phyloP scores from a whole-genome alignment of 1,140 invertebrate genomes.

The Nasonia giraulti region DNA sequence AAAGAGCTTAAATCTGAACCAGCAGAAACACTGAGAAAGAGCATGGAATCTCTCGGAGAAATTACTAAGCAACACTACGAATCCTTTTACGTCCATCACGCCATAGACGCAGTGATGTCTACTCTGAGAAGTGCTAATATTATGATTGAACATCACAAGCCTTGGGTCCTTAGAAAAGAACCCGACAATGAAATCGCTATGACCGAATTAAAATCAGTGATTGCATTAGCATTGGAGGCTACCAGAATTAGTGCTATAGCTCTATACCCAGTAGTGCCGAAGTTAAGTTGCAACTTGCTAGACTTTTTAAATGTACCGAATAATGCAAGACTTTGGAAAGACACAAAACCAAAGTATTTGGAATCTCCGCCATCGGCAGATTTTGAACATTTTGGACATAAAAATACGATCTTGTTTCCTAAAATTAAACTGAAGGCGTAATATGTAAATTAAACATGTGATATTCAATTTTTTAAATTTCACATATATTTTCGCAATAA shows the following conservation, averaged over 20 bases:
- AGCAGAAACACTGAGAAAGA: slow-evolving; percentile 77
- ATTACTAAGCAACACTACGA: slow-evolving; percentile 81
- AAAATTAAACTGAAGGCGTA: slow-evolving; percentile 50
- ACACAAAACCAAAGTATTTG: slow-evolving; percentile 66
- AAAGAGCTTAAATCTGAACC: slow-evolving; percentile 76
- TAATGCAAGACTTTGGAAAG: slow-evolving; percentile 74
- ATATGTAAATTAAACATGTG: slow-evolving; percentile 1
- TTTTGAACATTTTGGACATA: slow-evolving; percentile 3
- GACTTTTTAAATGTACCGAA: slow-evolving; percentile 79
- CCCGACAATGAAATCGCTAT: slow-evolving; percentile 68
- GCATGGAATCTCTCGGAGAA: slow-evolving; percentile 71
- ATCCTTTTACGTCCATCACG: slow-evolving; percentile 89
- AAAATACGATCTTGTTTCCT: slow-evolving; percentile 57
- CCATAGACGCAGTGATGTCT: slow-evolving; percentile 84
- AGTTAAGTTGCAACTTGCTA: slow-evolving; percentile 79
- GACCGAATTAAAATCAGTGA: slow-evolving; percentile 81
- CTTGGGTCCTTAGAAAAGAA: slow-evolving; percentile 88
- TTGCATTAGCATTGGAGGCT: slow-evolving; percentile 90
- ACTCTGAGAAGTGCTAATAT: slow-evolving; percentile 86
- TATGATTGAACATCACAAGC: slow-evolving; percentile 89
- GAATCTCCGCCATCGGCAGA: slow-evolving; percentile 4
- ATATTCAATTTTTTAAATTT: not conserved
- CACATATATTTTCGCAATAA: not conserved
- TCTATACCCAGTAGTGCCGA: slow-evolving; percentile 90
- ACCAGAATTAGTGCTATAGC: slow-evolving; percentile 85